A percentile compares a stretch with the other conserved stretches of the same genome.
phyloP scores from a whole-genome alignment of 2,888 invertebrate species.

The Heliconius aoede region DNA sequence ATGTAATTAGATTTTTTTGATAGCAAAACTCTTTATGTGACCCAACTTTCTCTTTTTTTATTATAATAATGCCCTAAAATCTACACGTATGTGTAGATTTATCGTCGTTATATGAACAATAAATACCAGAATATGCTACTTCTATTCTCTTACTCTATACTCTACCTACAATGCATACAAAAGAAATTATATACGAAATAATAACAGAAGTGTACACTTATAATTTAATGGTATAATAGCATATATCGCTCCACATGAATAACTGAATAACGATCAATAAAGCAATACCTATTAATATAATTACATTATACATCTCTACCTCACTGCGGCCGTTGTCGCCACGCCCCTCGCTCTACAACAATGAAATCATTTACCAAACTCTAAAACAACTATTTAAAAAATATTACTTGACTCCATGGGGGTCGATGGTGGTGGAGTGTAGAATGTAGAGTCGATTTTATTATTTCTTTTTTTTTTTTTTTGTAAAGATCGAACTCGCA shows the following conservation, averaged over 20 bases:
- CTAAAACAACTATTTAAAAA: slow-evolving; percentile 26
- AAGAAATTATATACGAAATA: neutral
- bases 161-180: neutral
- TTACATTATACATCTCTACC: slow-evolving; percentile 17
- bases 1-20: neutral
- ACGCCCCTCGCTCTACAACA: neutral
- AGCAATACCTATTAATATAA: slow-evolving; percentile 20
- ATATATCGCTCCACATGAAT: neutral
- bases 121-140: neutral
- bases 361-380: slow-evolving; percentile 20
- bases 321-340: slow-evolving; percentile 13
- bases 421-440: slow-evolving; percentile 4
- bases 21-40: neutral
- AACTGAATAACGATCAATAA: slow-evolving; percentile 14
- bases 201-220: slow-evolving; percentile 1
- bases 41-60: neutral
- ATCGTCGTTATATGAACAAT: neutral
- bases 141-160: neutral
- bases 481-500: slow-evolving; percentile 15
- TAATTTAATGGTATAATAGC: slow-evolving; percentile 22
- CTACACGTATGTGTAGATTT: too few species aligned
- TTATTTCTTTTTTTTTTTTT: neutral
- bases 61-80: too few species aligned
- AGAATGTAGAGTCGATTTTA: slow-evolving; percentile 16
- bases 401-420: slow-evolving; percentile 23